These are phyloP conservation scores for Mustela erminea DNA, from an alignment of 2,797 vertebrate species.

Conservation along the genomic window DNA sequence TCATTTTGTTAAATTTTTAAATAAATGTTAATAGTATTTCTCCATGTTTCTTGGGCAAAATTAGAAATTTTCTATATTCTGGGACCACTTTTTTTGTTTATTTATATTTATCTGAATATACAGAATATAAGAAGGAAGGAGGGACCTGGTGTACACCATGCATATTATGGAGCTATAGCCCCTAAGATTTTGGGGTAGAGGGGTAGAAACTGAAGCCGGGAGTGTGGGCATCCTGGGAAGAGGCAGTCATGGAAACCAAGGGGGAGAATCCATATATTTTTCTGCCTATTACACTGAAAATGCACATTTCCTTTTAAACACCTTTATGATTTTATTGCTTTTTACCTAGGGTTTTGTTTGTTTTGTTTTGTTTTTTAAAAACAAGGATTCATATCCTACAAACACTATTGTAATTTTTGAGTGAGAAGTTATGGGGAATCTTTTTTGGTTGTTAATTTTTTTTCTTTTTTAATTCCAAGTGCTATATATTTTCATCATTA, in stretches of 20 bases:
- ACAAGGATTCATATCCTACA: background rate
- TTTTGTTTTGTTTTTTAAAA: background rate
- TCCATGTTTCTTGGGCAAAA: background rate
- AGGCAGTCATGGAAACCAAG: background rate
- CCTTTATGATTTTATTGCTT: background rate
- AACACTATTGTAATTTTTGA: background rate
- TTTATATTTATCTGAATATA: conserved; percentile 50
- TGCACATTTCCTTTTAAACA: background rate
- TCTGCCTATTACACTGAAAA: background rate
- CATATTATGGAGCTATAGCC: background rate
- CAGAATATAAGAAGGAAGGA: conserved; percentile 13
- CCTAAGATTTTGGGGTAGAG: background rate
- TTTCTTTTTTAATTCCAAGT: conserved; percentile 4
- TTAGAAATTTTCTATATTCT: conserved; percentile 20
- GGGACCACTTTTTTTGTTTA: conserved; percentile 37
- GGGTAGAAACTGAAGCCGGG: background rate
- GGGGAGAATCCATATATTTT: background rate
- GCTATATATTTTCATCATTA: background rate
- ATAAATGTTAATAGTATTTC: conserved; percentile 17
- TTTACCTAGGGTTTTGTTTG: background rate
- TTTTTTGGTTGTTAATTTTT: background rate
- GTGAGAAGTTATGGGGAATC: background rate
- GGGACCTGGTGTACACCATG: background rate
- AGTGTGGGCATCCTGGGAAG: background rate
- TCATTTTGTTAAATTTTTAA: conserved; percentile 8